Base-by-base conservation (phyloP, 2,888 invertebrate species). In the Diarsia brunnea region DNA sequence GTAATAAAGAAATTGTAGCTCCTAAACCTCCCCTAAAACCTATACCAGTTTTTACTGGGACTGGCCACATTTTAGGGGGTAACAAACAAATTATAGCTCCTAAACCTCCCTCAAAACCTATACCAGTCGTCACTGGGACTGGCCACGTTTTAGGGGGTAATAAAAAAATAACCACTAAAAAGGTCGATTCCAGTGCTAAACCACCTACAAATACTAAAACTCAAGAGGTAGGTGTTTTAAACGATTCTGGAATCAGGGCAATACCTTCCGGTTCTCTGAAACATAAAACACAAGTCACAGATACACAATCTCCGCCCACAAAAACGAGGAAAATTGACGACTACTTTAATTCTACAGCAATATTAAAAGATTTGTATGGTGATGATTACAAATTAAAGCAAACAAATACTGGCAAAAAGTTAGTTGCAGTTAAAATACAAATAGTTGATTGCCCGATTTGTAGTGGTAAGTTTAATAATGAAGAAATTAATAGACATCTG, bases 401-500 rank as follows among this genome's bases (percentile, higher is more conserved):
- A 85, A 80, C 90, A 16, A 88, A 87, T 75, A 84, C 85, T 67
- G 85, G 84, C 71, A 84, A 89, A 3, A 94, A 93, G 88, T 80
- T 94, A 38, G 88, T 91, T 79, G 92, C 92, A 60, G 88, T 92
- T 24, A 87, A 89, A 60, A 55, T 71, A 16, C 78, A 90, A 31
- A 81, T 90, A 78, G 94, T 96, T 4, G 89, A 94, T 53, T 97
- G 97, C 90, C 97, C 97, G 14, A 91, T 97, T 73, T 97, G 97
- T 89, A 92, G 91, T 78, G 67, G 73, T 16, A 91, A 92, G 87
- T 87, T 97, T 47, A 86, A 85, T 60, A 89, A 86, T 78, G 85
- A 85, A 65, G 86, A 91, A 79, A 96, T 97, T 79, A 96, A 97
- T 82, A 87, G 76, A 65, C 97, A 97, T 89, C 86, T 96, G 85